Conservation (phyloP, 2,888 invertebrate genomes). For the Sussaba pulchella region DNA sequence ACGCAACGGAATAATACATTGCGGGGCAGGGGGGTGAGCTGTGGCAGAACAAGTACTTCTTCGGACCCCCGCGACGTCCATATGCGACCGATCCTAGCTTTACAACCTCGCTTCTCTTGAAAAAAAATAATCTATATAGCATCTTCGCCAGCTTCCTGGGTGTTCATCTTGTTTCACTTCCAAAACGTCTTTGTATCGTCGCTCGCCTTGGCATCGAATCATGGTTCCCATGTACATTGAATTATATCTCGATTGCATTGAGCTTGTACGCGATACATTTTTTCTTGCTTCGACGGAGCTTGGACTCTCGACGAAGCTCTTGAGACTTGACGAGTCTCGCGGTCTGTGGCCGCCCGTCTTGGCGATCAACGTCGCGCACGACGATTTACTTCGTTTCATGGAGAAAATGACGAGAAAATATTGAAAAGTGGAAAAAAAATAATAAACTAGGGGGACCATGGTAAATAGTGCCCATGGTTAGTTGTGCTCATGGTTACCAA, state of each 20-base stretch:
- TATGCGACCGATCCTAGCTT: too few relatives aligned
- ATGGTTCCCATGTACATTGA: conserved; percentile 31
- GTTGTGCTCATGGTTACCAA: too few relatives aligned
- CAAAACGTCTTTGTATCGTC: too few relatives aligned
- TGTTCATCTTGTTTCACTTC: not conserved
- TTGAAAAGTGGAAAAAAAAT: not conserved
- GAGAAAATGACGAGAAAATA: too few relatives aligned
- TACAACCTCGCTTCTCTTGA: too few relatives aligned
- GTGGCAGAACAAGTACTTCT: conserved; percentile 43
- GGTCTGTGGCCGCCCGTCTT: not conserved
- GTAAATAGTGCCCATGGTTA: too few relatives aligned
- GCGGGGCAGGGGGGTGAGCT: conserved; percentile 25
- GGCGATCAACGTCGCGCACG: not conserved
- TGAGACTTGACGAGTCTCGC: not conserved
- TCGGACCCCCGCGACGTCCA: too few relatives aligned
- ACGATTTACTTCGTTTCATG: not conserved
- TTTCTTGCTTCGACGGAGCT: not conserved
- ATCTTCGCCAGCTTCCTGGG: not conserved
- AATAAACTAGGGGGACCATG: not conserved
- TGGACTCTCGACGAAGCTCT: not conserved
- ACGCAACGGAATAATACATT: conserved; percentile 73
- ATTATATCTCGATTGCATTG: conserved; percentile 40
- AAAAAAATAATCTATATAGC: too few relatives aligned
- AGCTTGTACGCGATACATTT: not conserved
- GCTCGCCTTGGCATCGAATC: not conserved